Percentiles rank a stretch among this genome's conserved stretches.
These are phyloP conservation scores for Caenorhabditis drosophilae DNA, from an alignment of 2,888 invertebrate genomes.

Conservation along the genomic window DNA sequence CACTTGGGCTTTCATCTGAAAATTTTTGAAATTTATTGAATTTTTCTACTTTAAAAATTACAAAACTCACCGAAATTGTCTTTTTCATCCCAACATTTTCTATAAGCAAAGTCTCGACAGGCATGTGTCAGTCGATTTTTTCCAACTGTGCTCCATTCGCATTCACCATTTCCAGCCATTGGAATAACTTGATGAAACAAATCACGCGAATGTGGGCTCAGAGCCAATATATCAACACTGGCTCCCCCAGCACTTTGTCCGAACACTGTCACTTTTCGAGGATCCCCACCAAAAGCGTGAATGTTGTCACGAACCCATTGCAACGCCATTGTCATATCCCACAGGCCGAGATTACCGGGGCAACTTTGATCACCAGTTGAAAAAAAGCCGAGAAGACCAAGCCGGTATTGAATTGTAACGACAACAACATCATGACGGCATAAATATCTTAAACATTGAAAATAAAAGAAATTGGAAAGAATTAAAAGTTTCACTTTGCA, in stretches of 20 bases:
- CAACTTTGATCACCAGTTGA: conserved; percentile 59
- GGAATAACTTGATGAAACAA: conserved; percentile 61
- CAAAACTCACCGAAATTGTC: conserved; percentile 19
- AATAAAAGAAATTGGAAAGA: too few relatives aligned
- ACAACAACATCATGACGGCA: conserved; percentile 57
- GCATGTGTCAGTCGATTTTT: conserved; percentile 36
- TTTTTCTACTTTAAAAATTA: not conserved
- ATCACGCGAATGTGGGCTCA: conserved; percentile 58
- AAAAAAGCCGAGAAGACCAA: conserved; percentile 63
- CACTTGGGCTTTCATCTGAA: conserved; percentile 38
- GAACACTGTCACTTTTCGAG: conserved; percentile 55
- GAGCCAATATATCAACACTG: conserved; percentile 51
- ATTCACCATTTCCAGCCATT: conserved; percentile 58
- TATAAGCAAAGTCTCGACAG: conserved; percentile 46
- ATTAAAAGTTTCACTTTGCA: too few relatives aligned
- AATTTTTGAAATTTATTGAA: not conserved
- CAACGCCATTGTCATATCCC: conserved; percentile 61
- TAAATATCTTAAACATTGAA: too few relatives aligned
- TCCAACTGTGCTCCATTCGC: conserved; percentile 56
- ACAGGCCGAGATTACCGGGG: conserved; percentile 62
- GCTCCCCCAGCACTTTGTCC: conserved; percentile 61
- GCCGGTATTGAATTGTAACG: conserved; percentile 56
- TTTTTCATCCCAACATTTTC: conserved; percentile 50
- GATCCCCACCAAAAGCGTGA: conserved; percentile 55
- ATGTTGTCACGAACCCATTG: conserved; percentile 60